Conservation (phyloP, 2,888 invertebrate genomes). For the Teleiodes luculella region DNA sequence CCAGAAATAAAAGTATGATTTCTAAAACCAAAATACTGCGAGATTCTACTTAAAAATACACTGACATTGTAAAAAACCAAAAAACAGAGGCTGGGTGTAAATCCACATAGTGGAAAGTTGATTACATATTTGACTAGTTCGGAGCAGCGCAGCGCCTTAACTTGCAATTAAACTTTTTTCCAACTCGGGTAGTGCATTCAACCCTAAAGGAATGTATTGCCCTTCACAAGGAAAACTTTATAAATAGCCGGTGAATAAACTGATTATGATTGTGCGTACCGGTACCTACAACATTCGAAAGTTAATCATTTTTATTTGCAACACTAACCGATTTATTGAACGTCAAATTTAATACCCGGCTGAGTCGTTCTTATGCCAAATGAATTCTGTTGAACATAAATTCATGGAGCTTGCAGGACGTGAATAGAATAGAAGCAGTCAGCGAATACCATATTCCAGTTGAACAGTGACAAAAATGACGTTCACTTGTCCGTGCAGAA, state of each 20-base stretch:
- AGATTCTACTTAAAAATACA: too few species aligned
- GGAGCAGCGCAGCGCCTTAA: not conserved
- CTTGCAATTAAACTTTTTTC: constrained; percentile 9
- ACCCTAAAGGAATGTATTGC: constrained; percentile 18
- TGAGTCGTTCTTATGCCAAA: not conserved
- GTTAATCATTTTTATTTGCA: not conserved
- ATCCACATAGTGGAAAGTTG: constrained; percentile 3
- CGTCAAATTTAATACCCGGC: not conserved
- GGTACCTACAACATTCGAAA: not conserved
- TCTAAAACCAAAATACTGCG: too few species aligned
- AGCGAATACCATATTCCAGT: constrained; percentile 7
- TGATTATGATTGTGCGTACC: not conserved
- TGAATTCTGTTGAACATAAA: not conserved
- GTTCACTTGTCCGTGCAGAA: constrained; percentile 49
- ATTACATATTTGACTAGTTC: not conserved
- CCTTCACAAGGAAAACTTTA: constrained; percentile 17
- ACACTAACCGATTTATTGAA: not conserved
- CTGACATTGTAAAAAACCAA: not conserved
- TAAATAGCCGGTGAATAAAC: constrained; percentile 1
- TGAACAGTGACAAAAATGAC: constrained; percentile 23
- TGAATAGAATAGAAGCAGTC: not conserved
- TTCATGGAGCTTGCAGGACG: constrained; percentile 5
- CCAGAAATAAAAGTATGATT: too few species aligned
- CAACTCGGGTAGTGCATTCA: constrained; percentile 16
- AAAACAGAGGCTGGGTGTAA: not conserved